These are phyloP conservation scores for Ephialtes manifestator DNA, from an alignment of 2,888 invertebrate species.

Conservation along the genomic window DNA sequence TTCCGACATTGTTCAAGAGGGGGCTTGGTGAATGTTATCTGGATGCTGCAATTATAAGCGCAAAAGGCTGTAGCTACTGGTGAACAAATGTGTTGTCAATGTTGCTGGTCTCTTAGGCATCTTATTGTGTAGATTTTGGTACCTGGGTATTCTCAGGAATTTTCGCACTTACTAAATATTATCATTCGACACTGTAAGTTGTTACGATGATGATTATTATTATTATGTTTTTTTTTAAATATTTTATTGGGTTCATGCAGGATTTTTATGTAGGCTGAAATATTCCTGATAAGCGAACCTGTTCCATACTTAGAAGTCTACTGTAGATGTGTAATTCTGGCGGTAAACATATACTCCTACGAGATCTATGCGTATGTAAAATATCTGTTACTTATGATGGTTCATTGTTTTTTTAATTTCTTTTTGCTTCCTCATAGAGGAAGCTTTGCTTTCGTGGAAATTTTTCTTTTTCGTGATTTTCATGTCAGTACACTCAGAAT, in stretches of 20 bases:
- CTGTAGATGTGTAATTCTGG: not conserved
- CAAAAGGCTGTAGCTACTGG: not conserved
- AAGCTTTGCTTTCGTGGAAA: no score
- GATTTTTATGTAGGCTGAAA: conserved; percentile 54
- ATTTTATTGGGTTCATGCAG: no score
- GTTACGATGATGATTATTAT: no score
- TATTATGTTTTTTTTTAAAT: no score
- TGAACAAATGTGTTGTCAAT: not conserved
- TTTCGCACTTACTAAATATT: no score
- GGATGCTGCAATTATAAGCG: not conserved
- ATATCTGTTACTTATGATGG: not conserved
- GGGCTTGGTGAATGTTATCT: not conserved
- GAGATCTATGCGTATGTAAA: not conserved
- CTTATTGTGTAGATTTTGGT: not conserved
- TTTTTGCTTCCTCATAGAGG: no score
- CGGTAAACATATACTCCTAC: not conserved
- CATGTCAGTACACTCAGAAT: no score
- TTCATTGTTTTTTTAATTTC: conserved; percentile 1
- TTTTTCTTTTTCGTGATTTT: no score
- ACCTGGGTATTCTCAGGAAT: no score
- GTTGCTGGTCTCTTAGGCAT: not conserved
- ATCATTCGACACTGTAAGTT: no score
- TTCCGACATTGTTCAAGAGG: not conserved
- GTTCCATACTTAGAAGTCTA: not conserved
- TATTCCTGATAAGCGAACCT: conserved; percentile 41